These are phyloP conservation scores for Cactoblastis cactorum DNA, from an alignment of 2,888 invertebrate genomes.

Conservation along the genomic window DNA sequence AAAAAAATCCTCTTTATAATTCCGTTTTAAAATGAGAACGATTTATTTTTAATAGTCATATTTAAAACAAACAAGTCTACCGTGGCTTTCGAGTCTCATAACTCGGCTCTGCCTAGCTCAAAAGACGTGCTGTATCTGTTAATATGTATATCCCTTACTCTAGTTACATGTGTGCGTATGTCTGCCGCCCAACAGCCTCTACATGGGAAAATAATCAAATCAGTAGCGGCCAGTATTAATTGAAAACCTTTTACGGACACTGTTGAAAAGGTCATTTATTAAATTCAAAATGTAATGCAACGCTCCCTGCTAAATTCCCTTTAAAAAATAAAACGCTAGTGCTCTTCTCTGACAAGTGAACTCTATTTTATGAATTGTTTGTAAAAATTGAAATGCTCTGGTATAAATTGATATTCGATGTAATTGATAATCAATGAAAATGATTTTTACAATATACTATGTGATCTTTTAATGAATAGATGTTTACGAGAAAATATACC, in stretches of 20 bases:
- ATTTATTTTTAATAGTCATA: no score
- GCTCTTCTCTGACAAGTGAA: not conserved
- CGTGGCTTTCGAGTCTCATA: no score
- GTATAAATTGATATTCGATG: slow-evolving; percentile 48
- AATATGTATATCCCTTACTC: slow-evolving; percentile 6
- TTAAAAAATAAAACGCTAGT: slow-evolving; percentile 1
- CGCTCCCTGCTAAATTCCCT: slow-evolving; percentile 8
- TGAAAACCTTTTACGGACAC: slow-evolving; percentile 30
- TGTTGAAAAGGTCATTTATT: slow-evolving; percentile 18
- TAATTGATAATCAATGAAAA: no score
- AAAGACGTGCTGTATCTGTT: no score
- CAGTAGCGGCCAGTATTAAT: slow-evolving; percentile 41
- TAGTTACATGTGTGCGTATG: slow-evolving; percentile 32
- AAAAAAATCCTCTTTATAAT: no score
- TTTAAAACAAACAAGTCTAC: no score
- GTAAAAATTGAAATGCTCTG: slow-evolving; percentile 37
- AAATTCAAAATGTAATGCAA: slow-evolving; percentile 11
- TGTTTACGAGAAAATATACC: no score
- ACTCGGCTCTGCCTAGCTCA: slow-evolving; percentile 49
- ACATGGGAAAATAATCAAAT: slow-evolving; percentile 45
- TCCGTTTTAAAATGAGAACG: no score
- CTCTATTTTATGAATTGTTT: slow-evolving; percentile 39
- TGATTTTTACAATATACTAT: no score
- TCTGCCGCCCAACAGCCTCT: no score
- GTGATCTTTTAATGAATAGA: no score